phyloP scores from a whole-genome alignment of 2,888 invertebrate species.

The Arge pagana region DNA sequence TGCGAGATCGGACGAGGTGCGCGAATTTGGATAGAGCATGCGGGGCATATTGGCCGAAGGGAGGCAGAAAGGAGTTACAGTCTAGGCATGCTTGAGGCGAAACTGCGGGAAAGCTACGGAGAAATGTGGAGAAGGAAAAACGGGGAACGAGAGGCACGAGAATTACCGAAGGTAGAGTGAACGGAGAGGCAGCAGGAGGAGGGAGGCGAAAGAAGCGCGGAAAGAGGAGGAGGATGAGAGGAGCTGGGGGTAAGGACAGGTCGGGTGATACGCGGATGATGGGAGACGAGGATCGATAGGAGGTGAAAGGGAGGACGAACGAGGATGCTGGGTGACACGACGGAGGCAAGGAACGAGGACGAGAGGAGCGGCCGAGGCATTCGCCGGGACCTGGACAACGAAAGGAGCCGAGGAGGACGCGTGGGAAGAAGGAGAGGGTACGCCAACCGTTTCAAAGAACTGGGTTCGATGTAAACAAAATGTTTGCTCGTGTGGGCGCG shows the following conservation, averaged over 20 bases:
- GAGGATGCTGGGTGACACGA: conserved; percentile 25
- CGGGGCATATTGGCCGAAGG: neutral
- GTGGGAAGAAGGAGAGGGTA: conserved; percentile 36
- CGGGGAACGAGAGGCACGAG: neutral
- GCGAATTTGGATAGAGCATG: neutral
- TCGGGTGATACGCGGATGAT: too few species aligned
- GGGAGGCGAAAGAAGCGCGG: conserved; percentile 11
- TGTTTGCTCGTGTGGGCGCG: conserved; percentile 45
- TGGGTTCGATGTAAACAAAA: conserved; percentile 56
- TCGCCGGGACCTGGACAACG: conserved; percentile 21
- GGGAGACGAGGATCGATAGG: too few species aligned
- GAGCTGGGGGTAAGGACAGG: too few species aligned
- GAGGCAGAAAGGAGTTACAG: conserved; percentile 17
- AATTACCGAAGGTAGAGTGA: conserved; percentile 16
- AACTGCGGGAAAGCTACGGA: neutral
- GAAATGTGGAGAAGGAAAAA: conserved; percentile 16
- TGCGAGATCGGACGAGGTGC: neutral
- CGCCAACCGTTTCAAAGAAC: conserved; percentile 52
- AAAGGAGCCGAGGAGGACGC: conserved; percentile 17
- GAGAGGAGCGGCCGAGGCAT: conserved; percentile 12
- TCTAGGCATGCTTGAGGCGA: conserved; percentile 18
- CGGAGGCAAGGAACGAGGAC: conserved; percentile 23
- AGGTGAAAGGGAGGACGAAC: too few species aligned
- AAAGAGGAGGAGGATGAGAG: neutral
- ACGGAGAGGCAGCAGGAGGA: conserved; percentile 15